phyloP scores from a whole-genome alignment of 2,113 vertebrate species.

The Sisor rabdophorus region DNA sequence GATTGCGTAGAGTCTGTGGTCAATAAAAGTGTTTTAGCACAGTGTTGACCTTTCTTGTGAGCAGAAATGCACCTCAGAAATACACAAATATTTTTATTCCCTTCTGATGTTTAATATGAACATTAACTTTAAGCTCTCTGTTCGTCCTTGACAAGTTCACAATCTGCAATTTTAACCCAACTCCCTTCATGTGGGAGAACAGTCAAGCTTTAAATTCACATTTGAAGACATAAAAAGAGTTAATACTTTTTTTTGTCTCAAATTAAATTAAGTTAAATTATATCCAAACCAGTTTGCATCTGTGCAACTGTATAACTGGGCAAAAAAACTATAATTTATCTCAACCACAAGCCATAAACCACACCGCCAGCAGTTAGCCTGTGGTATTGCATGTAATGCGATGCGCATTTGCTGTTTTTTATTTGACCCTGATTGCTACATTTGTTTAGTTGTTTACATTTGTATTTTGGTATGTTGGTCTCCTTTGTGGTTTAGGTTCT shows the following conservation, averaged over 20 bases:
- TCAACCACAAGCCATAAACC: not conserved
- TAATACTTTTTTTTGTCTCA: not conserved
- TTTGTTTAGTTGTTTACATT: not conserved
- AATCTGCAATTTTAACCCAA: not conserved
- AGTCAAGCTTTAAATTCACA: not conserved
- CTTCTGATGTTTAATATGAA: too few relatives aligned
- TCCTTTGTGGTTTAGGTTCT: conserved; percentile 15
- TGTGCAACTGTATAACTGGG: not conserved
- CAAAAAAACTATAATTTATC: not conserved
- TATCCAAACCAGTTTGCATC: not conserved
- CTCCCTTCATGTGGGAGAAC: not conserved
- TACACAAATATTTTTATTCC: not conserved
- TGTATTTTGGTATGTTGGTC: not conserved
- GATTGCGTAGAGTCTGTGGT: too few relatives aligned
- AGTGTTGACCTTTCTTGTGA: too few relatives aligned
- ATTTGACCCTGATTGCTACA: not conserved
- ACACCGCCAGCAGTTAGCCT: not conserved
- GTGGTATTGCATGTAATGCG: conserved; percentile 4
- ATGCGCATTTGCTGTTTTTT: conserved; percentile 2
- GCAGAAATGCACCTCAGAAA: not conserved
- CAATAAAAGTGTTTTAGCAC: too few relatives aligned
- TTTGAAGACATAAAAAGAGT: not conserved
- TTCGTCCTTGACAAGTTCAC: not conserved
- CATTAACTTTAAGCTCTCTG: not conserved
- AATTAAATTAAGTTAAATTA: not conserved